Conservation (phyloP, 37 sponge, comb jelly and placozoan species). For the Theonella swinhoei region DNA sequence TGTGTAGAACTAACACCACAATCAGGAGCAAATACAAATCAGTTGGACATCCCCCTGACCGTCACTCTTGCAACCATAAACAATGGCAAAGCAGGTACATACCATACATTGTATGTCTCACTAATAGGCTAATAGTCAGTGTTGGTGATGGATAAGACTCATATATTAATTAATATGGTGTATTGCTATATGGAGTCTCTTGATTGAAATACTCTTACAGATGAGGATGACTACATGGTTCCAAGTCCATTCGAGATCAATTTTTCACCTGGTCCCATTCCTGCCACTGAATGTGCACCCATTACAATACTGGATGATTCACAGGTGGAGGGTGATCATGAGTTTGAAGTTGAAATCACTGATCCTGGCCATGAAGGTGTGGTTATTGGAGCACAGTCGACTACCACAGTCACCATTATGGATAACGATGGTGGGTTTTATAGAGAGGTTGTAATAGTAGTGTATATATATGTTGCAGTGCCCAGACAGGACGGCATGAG, state of each 20-base stretch:
- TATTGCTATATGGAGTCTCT: too few species aligned
- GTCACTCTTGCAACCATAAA: neutral
- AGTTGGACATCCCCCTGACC: neutral
- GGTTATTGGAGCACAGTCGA: neutral
- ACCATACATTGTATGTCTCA: too few species aligned
- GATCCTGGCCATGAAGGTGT: neutral
- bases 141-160: neutral
- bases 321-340: neutral
- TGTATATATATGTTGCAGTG: too few species aligned
- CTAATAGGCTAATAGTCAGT: too few species aligned
- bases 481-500: too few species aligned
- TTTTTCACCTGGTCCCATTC: neutral
- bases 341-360: neutral
- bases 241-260: too few species aligned
- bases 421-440: neutral
- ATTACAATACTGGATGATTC: neutral
- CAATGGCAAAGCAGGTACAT: neutral
- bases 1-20: neutral
- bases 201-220: too few species aligned
- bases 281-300: neutral
- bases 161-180: too few species aligned
- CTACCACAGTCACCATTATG: neutral
- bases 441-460: too few species aligned
- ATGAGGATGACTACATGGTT: too few species aligned
- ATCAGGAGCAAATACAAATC: neutral